Evolutionary conservation across 1,140 invertebrate genomes (phyloP).

Genomic region (Leptoteleia sp.): DNA sequence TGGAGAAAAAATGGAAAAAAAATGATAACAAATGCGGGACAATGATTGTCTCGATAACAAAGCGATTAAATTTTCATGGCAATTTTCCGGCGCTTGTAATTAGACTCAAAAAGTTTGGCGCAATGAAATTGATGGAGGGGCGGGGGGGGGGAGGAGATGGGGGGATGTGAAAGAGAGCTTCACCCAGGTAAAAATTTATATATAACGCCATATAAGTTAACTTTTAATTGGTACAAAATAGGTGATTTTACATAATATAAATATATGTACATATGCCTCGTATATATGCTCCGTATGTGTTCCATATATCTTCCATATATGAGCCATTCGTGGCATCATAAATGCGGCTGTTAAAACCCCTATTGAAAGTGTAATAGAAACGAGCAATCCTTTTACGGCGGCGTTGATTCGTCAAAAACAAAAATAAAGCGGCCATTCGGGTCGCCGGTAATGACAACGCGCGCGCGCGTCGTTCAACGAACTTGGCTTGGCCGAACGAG

Average conservation of each 20-base stretch:
- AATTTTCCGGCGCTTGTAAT: slow-evolving; percentile 10
- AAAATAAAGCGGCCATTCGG: slow-evolving; percentile 29
- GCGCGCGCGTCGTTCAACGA: slow-evolving; percentile 14
- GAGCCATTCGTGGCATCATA: too few relatives aligned
- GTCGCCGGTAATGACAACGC: slow-evolving; percentile 17
- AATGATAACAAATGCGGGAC: slow-evolving; percentile 1
- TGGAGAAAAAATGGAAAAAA: too few relatives aligned
- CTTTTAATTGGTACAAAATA: too few relatives aligned
- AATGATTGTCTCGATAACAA: slow-evolving; percentile 34
- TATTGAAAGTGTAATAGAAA: slow-evolving; percentile 31
- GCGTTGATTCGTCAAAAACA: slow-evolving; percentile 21
- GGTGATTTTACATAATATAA: too few relatives aligned
- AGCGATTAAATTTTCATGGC: slow-evolving; percentile 32
- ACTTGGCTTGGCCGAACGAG: too few relatives aligned
- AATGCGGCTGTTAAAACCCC: not conserved
- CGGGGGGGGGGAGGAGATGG: too few relatives aligned
- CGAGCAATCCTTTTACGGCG: slow-evolving; percentile 23
- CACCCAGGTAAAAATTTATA: too few relatives aligned
- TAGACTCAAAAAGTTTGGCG: slow-evolving; percentile 6
- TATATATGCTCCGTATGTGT: too few relatives aligned
- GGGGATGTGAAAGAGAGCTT: too few relatives aligned
- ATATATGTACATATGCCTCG: too few relatives aligned
- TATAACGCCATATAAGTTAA: too few relatives aligned
- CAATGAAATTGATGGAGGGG: slow-evolving; percentile 7
- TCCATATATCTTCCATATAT: too few relatives aligned